These are phyloP conservation scores for Ceraclea dissimilis DNA, from an alignment of 2,888 invertebrate genomes.

Conservation along the genomic window DNA sequence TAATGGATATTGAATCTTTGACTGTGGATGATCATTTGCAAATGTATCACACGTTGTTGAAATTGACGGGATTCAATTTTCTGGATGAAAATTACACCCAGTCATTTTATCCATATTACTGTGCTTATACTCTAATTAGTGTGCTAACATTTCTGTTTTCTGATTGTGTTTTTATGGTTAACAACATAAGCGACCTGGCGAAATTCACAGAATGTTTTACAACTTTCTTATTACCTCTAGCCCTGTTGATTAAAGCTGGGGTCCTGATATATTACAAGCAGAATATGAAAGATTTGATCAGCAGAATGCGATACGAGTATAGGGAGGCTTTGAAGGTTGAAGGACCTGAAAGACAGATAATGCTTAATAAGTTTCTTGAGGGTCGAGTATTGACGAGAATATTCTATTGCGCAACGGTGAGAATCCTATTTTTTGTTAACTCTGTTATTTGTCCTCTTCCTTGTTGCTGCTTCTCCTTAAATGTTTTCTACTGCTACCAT, in stretches of 20 bases:
- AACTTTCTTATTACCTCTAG: conserved; percentile 7
- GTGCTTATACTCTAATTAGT: background rate
- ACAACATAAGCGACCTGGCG: conserved; percentile 9
- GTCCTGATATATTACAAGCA: background rate
- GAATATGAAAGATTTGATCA: background rate
- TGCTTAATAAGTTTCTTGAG: conserved; percentile 13
- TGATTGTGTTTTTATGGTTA: conserved; percentile 9
- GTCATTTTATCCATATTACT: background rate
- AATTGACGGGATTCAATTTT: background rate
- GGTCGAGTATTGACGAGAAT: conserved; percentile 15
- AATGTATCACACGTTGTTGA: conserved; percentile 3
- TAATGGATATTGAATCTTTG: conserved; percentile 12
- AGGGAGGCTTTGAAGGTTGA: conserved; percentile 7
- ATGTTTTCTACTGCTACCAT: too few relatives aligned
- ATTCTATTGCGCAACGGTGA: conserved; percentile 10
- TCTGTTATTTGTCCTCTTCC: too few relatives aligned
- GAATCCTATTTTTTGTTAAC: too few relatives aligned
- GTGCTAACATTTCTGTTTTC: conserved; percentile 1
- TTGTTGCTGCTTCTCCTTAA: too few relatives aligned
- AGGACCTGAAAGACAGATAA: conserved; percentile 12
- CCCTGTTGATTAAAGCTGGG: conserved; percentile 2
- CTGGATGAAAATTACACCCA: conserved; percentile 5
- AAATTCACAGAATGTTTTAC: conserved; percentile 16
- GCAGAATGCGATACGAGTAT: conserved; percentile 2
- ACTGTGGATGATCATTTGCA: conserved; percentile 19